Percentiles rank a stretch among this genome's conserved stretches.
Evolutionary conservation across 2,113 vertebrate species (phyloP).

Genomic region (Hirundichthys speculiger): DNA sequence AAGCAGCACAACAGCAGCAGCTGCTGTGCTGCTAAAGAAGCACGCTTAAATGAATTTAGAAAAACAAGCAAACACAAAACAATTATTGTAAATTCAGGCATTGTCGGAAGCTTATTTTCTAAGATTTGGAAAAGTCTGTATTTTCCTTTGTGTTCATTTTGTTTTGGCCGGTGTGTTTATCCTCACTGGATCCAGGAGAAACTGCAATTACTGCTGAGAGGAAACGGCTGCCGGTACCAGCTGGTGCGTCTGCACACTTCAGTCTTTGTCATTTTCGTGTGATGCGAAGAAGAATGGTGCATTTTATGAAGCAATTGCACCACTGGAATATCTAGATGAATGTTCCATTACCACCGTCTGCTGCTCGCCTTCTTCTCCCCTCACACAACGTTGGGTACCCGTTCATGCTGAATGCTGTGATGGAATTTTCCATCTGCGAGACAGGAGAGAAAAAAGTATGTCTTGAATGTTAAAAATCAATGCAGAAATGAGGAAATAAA

Average conservation of each 20-base stretch:
- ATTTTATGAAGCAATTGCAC: not conserved
- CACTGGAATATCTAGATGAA: not conserved
- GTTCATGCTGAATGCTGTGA: not conserved
- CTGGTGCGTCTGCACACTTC: not conserved
- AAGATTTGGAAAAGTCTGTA: not conserved
- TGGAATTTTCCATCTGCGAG: constrained; percentile 7
- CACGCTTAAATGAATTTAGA: no score
- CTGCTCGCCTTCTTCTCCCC: not conserved
- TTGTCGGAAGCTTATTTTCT: no score
- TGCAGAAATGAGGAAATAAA: not conserved
- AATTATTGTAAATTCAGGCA: no score
- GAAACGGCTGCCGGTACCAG: not conserved
- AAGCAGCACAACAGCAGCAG: no score
- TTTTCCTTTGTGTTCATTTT: no score
- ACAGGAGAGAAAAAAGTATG: not conserved
- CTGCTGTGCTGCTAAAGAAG: no score
- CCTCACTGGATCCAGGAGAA: no score
- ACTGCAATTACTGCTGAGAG: no score
- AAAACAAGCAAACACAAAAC: not conserved
- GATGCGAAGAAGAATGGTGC: constrained; percentile 2
- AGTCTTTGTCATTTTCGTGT: not conserved
- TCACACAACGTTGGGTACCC: not conserved
- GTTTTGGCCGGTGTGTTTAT: no score
- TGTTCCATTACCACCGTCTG: not conserved
- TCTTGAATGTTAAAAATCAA: constrained; percentile 2